Evolutionary conservation across 1,140 invertebrate species (phyloP).

Genomic region (Bombus picipes): DNA sequence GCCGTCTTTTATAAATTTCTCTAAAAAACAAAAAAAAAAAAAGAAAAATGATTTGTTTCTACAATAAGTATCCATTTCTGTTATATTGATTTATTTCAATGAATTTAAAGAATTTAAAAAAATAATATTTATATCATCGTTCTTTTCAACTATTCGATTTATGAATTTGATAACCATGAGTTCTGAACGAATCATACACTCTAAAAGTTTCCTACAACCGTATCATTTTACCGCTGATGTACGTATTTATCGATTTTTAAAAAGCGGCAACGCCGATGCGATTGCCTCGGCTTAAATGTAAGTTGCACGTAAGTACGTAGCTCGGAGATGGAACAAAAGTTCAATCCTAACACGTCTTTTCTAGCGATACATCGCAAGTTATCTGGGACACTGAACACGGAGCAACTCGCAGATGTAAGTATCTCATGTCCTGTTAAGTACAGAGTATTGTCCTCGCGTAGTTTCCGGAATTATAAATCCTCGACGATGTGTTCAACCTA

Average conservation of each 20-base stretch:
- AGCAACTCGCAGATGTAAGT: conserved; percentile 36
- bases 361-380: conserved; percentile 40
- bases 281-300: conserved; percentile 37
- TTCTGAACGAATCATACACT: not conserved
- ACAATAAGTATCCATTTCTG: not conserved
- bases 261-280: not conserved
- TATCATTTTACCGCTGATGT: not conserved
- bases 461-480: conserved; percentile 46
- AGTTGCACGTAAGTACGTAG: conserved; percentile 39
- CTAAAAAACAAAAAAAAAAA: too few relatives aligned
- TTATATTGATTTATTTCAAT: too few relatives aligned
- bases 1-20: not conserved
- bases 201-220: too few relatives aligned
- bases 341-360: conserved; percentile 39
- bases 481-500: not conserved
- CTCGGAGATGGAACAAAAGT: conserved; percentile 36
- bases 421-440: conserved; percentile 48
- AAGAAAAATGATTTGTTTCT: not conserved
- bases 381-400: conserved; percentile 30
- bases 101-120: not conserved
- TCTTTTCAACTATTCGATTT: not conserved
- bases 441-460: conserved; percentile 43
- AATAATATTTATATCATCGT: not conserved
- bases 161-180: not conserved
- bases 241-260: conserved; percentile 28